Evolutionary conservation across 2,113 vertebrate genomes (phyloP).

Genomic region (Acanthisitta chloris): DNA sequence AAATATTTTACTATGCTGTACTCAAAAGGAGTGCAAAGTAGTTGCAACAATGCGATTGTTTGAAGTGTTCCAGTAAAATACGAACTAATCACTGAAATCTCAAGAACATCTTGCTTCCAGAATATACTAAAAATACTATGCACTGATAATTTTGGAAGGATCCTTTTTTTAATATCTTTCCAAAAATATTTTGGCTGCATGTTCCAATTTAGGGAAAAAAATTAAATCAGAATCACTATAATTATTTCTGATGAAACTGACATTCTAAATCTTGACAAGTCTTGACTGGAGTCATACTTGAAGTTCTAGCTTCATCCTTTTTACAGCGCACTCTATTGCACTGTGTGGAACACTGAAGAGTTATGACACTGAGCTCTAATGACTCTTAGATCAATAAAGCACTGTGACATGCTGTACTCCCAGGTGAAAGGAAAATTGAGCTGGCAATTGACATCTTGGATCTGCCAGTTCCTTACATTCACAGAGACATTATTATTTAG

Average conservation of each 20-base stretch:
- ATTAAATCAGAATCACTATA: neutral
- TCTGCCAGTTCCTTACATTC: constrained; percentile 52
- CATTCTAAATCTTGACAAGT: neutral
- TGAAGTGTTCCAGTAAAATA: neutral
- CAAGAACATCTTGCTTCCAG: neutral
- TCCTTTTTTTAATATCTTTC: neutral
- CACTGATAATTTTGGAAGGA: neutral
- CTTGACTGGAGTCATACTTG: neutral
- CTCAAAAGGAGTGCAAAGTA: neutral
- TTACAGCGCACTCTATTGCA: neutral
- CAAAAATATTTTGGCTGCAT: neutral
- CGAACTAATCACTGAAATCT: neutral
- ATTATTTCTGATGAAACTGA: neutral
- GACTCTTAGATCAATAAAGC: constrained; percentile 59
- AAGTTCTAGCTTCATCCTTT: neutral
- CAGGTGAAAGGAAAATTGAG: constrained; percentile 59
- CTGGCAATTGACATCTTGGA: constrained; percentile 51
- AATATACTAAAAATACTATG: neutral
- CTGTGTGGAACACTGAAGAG: neutral
- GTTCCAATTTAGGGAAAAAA: neutral
- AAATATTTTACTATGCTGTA: neutral
- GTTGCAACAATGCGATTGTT: neutral
- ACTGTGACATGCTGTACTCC: constrained; percentile 39
- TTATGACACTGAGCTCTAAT: constrained; percentile 9
- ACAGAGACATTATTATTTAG: constrained; percentile 59